Conservation (phyloP, 2,113 vertebrate genomes). For the Cheilinus undulatus region DNA sequence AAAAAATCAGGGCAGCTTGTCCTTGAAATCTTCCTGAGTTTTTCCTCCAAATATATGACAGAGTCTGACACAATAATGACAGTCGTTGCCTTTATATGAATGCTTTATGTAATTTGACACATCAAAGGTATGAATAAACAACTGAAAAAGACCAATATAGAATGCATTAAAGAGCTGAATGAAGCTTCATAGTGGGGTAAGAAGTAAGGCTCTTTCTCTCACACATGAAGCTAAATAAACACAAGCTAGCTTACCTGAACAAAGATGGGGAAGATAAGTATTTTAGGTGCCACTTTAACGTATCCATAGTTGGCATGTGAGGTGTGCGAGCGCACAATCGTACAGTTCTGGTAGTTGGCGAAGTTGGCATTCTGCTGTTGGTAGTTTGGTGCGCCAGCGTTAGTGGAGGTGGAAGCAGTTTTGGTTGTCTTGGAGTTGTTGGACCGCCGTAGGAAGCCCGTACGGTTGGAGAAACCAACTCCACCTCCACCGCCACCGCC, state of each 20-base stretch:
- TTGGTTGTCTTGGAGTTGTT: conserved; percentile 80
- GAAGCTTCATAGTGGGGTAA: no score
- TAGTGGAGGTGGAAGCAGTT: conserved; percentile 71
- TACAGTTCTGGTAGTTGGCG: conserved; percentile 92
- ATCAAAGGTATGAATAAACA: no score
- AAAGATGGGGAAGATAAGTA: conserved; percentile 94
- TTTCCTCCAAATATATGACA: no score
- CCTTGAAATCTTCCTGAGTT: no score
- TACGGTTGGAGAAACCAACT: conserved; percentile 73
- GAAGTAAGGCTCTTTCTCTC: no score
- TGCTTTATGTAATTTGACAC: no score
- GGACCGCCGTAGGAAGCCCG: conserved; percentile 86
- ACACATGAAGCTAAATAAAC: neutral
- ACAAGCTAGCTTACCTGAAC: conserved; percentile 86
- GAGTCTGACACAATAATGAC: no score
- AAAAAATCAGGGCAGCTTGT: no score
- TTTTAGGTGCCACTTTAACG: conserved; percentile 90
- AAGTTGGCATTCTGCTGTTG: conserved; percentile 85
- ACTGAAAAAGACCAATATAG: no score
- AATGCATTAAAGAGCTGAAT: no score
- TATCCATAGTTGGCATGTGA: conserved; percentile 90
- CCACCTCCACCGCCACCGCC: conserved; percentile 3
- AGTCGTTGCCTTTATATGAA: no score
- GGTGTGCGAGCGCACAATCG: conserved; percentile 87
- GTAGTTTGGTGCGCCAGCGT: conserved; percentile 35